Conservation (phyloP, 2,888 invertebrate species). For the Drosophila multiciliata region DNA sequence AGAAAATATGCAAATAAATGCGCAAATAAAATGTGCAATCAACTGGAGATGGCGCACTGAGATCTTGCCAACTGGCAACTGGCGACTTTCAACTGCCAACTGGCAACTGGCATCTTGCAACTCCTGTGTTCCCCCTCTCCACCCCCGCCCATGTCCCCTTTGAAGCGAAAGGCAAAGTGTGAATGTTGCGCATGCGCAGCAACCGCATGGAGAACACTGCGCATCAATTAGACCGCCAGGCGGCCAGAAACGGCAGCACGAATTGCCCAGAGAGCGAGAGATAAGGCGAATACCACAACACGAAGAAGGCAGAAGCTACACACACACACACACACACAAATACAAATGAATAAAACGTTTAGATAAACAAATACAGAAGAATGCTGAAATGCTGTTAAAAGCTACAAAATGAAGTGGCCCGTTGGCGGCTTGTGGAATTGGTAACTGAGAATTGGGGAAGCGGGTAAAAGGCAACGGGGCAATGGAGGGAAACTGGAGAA, state of each 20-base stretch:
- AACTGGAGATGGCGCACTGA: constrained; percentile 69
- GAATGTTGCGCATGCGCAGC: constrained; percentile 78
- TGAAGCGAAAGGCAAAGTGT: constrained; percentile 64
- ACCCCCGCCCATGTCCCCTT: neutral
- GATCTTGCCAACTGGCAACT: constrained; percentile 38
- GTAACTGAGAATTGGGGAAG: constrained; percentile 13
- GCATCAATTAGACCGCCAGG: constrained; percentile 82
- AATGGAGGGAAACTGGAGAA: neutral
- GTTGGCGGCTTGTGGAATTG: constrained; percentile 58
- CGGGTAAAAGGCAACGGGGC: constrained; percentile 10
- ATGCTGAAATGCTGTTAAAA: constrained; percentile 79
- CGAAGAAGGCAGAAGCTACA: constrained; percentile 60
- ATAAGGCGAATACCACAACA: constrained; percentile 63
- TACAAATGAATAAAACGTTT: constrained; percentile 79
- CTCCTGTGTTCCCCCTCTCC: neutral
- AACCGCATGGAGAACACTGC: constrained; percentile 60
- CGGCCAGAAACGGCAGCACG: constrained; percentile 71
- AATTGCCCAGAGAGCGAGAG: constrained; percentile 63
- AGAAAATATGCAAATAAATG: constrained; percentile 82
- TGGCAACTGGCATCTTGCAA: neutral
- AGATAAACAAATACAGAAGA: constrained; percentile 82
- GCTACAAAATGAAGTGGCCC: constrained; percentile 81
- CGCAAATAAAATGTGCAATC: constrained; percentile 81
- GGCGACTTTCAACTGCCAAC: constrained; percentile 14
- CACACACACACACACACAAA: constrained; percentile 25